Evolutionary conservation across 2,113 vertebrate genomes (phyloP).

Genomic region (Calypte anna): DNA sequence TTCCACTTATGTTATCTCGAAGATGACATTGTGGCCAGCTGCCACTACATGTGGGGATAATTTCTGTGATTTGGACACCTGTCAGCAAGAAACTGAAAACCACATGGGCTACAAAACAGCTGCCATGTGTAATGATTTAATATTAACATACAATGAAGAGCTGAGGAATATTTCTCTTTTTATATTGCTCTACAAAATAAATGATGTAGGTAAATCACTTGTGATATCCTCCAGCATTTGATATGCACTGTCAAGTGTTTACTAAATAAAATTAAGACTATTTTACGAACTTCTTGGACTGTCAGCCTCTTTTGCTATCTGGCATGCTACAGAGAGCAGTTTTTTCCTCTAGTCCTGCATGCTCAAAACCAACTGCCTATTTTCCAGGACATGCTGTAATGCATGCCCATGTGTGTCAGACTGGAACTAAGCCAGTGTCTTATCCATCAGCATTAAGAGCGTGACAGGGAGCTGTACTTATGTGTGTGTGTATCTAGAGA

Average conservation of each 20-base stretch:
- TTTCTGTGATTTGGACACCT: conserved; percentile 63
- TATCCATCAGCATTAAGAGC: background rate
- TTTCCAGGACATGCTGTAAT: background rate
- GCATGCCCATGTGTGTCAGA: background rate
- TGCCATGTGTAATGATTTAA: conserved; percentile 44
- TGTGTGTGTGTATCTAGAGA: background rate
- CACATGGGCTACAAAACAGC: conserved; percentile 41
- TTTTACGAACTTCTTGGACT: background rate
- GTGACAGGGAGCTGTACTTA: background rate
- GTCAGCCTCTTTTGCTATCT: background rate
- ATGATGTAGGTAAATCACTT: background rate
- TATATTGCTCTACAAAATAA: background rate
- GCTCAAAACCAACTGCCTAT: background rate
- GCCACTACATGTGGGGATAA: conserved; percentile 33
- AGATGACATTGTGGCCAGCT: conserved; percentile 58
- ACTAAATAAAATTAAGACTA: background rate
- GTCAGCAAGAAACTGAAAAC: conserved; percentile 65
- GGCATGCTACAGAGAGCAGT: background rate
- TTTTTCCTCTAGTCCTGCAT: background rate
- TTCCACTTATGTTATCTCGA: background rate
- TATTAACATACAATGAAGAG: conserved; percentile 47
- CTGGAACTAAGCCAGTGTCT: background rate
- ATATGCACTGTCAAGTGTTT: background rate
- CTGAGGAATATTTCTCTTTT: background rate
- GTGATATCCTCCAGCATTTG: background rate